Base-by-base conservation (phyloP, 2,888 invertebrate species). In the Celastrina argiolus region DNA sequence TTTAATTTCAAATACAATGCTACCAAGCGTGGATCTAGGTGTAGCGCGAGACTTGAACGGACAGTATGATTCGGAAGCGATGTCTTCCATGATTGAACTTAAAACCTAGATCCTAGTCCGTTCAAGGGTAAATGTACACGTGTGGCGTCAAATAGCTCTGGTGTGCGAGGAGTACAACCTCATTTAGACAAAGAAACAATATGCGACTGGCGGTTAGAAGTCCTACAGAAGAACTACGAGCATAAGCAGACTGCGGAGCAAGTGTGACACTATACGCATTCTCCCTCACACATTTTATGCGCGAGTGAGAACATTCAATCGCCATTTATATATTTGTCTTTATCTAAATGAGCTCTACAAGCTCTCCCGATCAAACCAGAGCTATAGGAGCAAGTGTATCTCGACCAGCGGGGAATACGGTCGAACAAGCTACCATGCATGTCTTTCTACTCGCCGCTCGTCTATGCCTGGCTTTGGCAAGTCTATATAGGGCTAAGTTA, bases 351-450 rank as follows among this genome's bases (percentile, higher is more conserved):
- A 22, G 51, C 3, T 51, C 1, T 22, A 51, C 51, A 22, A 12
- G 0, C 0, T 12, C 22, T 22, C 22, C 7, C 22, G 10, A 18
- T 22, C 82, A 79, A 80, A 77, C 75, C 82, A 81, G 75, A 81
- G 82, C 79, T 81, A 82, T 82, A 79, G 59, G 67, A 18, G 59
- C 42, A 70, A 70, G 71, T 61, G 78, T 82, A 81, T 74, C 78
- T 77, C 85, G 83, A 81, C 85, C 76, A 77, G 81, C 76, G 73
- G 74, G 82, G 80, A 81, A 81, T 79, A 77, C 77, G 76, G 83
- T 80, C 86, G 85, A 80, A 82, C 69, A 84, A 86, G 84, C 89
- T 84, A 86, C 86, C 87, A 89, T 89, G 89, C 88, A 88, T 76
- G 81, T 79, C 78, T 81, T 82, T 81, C 85, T 84, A 84, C 82